Conservation (phyloP, 2,888 invertebrate species). For the Macaria notata region DNA sequence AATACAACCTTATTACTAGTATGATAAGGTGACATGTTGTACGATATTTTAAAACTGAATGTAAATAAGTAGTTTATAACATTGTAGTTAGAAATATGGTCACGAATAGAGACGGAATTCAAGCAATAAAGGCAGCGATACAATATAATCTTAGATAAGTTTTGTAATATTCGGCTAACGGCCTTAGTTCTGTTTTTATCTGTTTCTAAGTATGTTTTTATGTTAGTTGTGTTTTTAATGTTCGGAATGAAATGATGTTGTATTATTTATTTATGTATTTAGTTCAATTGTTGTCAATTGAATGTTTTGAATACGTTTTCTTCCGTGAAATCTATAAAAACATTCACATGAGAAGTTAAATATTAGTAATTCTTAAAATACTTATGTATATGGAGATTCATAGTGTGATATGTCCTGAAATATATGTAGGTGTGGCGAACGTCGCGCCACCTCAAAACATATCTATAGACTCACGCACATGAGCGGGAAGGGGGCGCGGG, state of each 20-base stretch:
- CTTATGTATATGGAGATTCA: too few species aligned
- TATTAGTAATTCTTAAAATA: too few species aligned
- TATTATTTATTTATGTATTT: conserved; percentile 7
- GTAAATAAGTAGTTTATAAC: conserved; percentile 1
- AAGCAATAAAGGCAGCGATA: conserved; percentile 15
- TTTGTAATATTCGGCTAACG: conserved; percentile 9
- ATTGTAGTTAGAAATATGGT: conserved; percentile 13
- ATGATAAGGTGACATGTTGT: not conserved
- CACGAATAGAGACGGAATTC: conserved; percentile 12
- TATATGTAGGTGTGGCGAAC: too few species aligned
- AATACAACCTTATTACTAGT: not conserved
- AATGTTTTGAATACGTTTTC: conserved; percentile 1
- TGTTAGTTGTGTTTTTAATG: conserved; percentile 1
- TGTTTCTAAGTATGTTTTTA: not conserved
- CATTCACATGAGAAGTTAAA: too few species aligned
- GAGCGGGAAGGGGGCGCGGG: too few species aligned
- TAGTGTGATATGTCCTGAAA: too few species aligned
- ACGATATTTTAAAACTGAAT: not conserved
- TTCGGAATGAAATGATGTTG: not conserved
- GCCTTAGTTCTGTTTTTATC: not conserved
- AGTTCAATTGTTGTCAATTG: not conserved
- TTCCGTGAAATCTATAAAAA: conserved; percentile 1
- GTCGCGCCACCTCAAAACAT: too few species aligned
- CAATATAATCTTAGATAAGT: conserved; percentile 17
- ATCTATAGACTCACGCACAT: too few species aligned